Evolutionary conservation across 2,797 vertebrate species (phyloP).

Genomic region (Amazonetta brasiliensis): DNA sequence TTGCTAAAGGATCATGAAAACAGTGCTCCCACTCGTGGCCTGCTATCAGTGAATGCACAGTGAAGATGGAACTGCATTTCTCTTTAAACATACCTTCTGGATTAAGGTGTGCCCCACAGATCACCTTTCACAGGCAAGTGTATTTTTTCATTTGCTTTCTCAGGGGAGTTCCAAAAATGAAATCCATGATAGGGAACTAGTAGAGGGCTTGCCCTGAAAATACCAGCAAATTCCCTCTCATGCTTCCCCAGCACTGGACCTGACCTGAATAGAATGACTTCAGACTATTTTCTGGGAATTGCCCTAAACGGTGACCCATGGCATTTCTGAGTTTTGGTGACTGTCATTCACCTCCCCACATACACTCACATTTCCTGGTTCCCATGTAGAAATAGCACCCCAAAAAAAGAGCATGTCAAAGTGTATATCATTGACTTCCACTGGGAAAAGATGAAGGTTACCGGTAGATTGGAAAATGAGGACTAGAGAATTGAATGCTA

Average conservation of each 20-base stretch:
- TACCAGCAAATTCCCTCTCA: neutral
- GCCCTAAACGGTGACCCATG: conserved; percentile 19
- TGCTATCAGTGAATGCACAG: neutral
- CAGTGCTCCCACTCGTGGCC: neutral
- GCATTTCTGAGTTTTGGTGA: conserved; percentile 15
- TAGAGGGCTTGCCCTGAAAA: conserved; percentile 23
- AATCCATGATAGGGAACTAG: neutral
- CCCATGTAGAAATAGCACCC: conserved; percentile 29
- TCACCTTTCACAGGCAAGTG: neutral
- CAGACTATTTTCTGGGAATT: conserved; percentile 54
- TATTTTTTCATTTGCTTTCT: neutral
- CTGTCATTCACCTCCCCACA: neutral
- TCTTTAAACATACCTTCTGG: neutral
- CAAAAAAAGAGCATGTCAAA: conserved; percentile 1
- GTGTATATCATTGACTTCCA: neutral
- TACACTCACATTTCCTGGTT: neutral
- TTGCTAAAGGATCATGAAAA: neutral
- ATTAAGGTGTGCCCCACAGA: neutral
- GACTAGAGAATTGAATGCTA: neutral
- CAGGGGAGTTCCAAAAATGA: conserved; percentile 16
- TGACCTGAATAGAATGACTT: conserved; percentile 25
- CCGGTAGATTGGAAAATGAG: neutral
- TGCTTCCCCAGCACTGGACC: neutral
- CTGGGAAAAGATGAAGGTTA: conserved; percentile 28
- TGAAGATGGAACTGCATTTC: neutral